A percentile compares a stretch with the other conserved stretches of the same genome.
Evolutionary conservation across 2,797 vertebrate species (phyloP).

Genomic region (Bufotes viridis): DNA sequence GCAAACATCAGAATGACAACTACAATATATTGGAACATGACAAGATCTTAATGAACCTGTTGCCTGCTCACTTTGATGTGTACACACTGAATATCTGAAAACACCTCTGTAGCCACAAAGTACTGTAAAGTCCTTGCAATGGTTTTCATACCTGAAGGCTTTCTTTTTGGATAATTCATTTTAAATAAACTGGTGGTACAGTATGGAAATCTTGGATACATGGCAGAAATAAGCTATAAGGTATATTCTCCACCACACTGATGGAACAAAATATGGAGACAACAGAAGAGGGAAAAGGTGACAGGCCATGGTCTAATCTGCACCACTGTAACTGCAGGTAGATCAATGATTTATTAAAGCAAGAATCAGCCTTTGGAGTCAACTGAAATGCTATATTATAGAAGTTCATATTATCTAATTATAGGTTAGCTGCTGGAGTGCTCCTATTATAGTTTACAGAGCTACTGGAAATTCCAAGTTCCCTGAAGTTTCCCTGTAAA

Average conservation of each 20-base stretch:
- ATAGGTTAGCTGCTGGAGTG: too few relatives aligned
- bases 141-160: not conserved
- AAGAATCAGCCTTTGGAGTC: too few relatives aligned
- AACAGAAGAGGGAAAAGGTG: not conserved
- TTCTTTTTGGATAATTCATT: not conserved
- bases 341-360: too few relatives aligned
- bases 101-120: not conserved
- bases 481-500: too few relatives aligned
- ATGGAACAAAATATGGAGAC: not conserved
- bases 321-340: not conserved
- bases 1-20: conserved; percentile 37
- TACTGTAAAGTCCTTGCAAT: not conserved
- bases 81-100: not conserved
- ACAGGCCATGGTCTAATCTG: not conserved
- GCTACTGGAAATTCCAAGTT: too few relatives aligned
- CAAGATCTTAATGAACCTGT: conserved; percentile 33
- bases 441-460: too few relatives aligned
- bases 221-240: not conserved
- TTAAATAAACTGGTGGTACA: not conserved
- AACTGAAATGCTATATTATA: too few relatives aligned
- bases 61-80: not conserved
- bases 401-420: too few relatives aligned
- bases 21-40: conserved; percentile 26
- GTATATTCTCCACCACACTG: not conserved
- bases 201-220: not conserved